A percentile compares a stretch with the other conserved stretches of the same genome.
Evolutionary conservation across 2,113 vertebrate genomes (phyloP).

Genomic region (Colistium nudipinnis): DNA sequence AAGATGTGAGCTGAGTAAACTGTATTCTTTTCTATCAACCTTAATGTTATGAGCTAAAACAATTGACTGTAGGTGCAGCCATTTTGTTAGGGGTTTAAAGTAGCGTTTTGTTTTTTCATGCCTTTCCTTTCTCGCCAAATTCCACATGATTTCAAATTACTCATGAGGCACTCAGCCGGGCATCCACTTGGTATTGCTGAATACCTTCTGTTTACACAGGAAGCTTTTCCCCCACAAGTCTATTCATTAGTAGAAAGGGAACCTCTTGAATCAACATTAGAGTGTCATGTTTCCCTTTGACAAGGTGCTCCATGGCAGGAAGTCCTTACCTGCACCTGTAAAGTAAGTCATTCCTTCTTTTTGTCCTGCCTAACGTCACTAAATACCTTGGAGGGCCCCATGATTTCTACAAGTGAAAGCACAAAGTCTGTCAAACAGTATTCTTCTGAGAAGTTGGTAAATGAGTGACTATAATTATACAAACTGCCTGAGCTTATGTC

Average conservation of each 20-base stretch:
- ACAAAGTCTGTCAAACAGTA: background rate
- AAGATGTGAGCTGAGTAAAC: background rate
- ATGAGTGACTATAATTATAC: background rate
- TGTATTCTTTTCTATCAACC: background rate
- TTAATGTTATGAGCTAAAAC: slow-evolving; percentile 14
- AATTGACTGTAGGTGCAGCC: slow-evolving; percentile 1
- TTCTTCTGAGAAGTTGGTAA: background rate
- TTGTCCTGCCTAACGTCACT: slow-evolving; percentile 22
- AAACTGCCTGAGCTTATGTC: background rate
- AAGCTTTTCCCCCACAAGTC: slow-evolving; percentile 48
- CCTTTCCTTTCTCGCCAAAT: slow-evolving; percentile 50
- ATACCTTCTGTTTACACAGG: slow-evolving; percentile 59
- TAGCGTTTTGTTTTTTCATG: slow-evolving; percentile 35
- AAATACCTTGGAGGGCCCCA: background rate
- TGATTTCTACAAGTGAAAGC: background rate
- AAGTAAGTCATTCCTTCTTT: slow-evolving; percentile 26
- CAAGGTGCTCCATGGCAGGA: slow-evolving; percentile 39
- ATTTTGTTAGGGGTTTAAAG: slow-evolving; percentile 52
- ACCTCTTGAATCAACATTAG: slow-evolving; percentile 55
- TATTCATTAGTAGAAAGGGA: slow-evolving; percentile 46
- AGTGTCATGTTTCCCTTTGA: slow-evolving; percentile 58
- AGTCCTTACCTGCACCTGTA: slow-evolving; percentile 29
- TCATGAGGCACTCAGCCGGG: slow-evolving; percentile 44
- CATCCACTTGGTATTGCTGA: slow-evolving; percentile 21
- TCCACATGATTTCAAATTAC: slow-evolving; percentile 28